Percentiles rank a stretch among this genome's conserved stretches.
Conservation (phyloP, 2,113 vertebrate species). For the Hylia prasina region DNA sequence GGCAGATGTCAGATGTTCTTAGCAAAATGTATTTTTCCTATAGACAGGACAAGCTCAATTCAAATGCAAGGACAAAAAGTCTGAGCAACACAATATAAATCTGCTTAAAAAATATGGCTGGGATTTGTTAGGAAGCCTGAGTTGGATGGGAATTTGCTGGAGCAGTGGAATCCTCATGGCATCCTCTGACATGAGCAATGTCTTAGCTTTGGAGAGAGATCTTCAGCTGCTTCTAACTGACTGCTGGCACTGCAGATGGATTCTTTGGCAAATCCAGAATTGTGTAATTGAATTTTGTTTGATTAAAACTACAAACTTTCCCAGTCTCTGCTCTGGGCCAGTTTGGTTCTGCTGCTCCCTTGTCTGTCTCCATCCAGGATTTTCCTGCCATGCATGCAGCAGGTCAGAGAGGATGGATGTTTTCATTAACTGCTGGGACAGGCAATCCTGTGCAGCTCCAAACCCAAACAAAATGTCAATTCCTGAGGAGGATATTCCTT, state of each 20-base stretch:
- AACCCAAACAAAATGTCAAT: background rate
- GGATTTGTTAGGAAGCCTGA: background rate
- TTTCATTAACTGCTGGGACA: background rate
- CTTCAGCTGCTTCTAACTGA: background rate
- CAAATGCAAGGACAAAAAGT: background rate
- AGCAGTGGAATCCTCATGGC: background rate
- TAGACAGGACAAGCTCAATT: background rate
- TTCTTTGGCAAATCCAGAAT: background rate
- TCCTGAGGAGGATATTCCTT: background rate
- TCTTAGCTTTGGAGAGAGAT: background rate
- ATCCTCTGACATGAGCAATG: accelerated
- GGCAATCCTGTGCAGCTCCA: background rate
- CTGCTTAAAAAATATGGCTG: background rate
- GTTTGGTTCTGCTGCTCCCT: background rate
- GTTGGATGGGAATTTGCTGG: background rate
- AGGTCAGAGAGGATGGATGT: background rate
- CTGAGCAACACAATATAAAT: background rate
- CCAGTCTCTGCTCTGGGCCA: background rate
- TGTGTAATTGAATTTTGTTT: background rate
- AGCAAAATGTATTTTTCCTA: background rate
- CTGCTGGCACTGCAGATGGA: background rate
- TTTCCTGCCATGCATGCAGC: accelerated
- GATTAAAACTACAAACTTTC: background rate
- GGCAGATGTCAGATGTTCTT: background rate
- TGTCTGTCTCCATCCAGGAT: background rate